These are phyloP conservation scores for Liposcelis brunnea DNA, from an alignment of 2,888 invertebrate genomes.

Conservation along the genomic window DNA sequence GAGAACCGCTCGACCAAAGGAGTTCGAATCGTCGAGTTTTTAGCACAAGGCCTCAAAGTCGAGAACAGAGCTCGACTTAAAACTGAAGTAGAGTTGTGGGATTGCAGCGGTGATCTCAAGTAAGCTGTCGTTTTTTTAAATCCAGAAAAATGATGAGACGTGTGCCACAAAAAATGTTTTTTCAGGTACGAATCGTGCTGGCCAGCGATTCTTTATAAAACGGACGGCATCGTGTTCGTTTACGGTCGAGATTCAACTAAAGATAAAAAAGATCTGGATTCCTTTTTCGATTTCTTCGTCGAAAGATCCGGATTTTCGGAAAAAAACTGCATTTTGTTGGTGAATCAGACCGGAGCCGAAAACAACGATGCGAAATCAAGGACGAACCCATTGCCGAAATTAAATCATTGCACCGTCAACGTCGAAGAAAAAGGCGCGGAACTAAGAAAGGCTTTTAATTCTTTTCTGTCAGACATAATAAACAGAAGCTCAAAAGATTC, in stretches of 20 bases:
- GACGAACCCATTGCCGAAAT: background rate
- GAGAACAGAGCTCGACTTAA: conserved; percentile 34
- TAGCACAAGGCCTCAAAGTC: conserved; percentile 38
- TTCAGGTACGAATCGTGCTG: conserved; percentile 55
- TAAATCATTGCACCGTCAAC: background rate
- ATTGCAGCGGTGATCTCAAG: conserved; percentile 60
- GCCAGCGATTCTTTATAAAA: conserved; percentile 52
- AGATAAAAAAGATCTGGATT: conserved; percentile 18
- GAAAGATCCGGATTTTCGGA: background rate
- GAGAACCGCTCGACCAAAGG: conserved; percentile 52
- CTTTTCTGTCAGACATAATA: too few species aligned
- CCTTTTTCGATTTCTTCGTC: background rate
- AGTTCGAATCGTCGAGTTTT: conserved; percentile 60
- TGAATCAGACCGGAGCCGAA: background rate
- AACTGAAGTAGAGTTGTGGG: conserved; percentile 63
- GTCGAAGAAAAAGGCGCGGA: conserved; percentile 1
- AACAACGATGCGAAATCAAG: background rate
- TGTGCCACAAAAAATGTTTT: conserved; percentile 12
- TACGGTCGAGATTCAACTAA: conserved; percentile 37
- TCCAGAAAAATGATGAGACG: background rate
- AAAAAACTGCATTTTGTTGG: background rate
- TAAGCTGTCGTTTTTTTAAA: conserved; percentile 22
- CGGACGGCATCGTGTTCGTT: conserved; percentile 52
- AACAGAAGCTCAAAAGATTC: too few species aligned
- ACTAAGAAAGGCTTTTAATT: background rate